Conservation (phyloP, 2,797 vertebrate species). For the Neostethus bicornis region DNA sequence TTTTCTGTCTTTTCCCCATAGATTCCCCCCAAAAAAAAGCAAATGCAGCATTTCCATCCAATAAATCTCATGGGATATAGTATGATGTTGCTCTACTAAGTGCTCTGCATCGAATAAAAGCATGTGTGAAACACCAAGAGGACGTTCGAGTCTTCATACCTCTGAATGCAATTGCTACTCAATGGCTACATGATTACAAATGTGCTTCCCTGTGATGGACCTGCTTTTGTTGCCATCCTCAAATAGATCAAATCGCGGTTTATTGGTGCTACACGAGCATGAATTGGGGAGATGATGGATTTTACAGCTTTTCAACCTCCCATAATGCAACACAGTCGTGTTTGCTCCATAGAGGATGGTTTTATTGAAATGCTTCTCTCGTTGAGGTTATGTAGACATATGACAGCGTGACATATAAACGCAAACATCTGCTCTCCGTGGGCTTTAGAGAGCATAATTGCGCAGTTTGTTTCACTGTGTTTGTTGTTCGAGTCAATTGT, state of each 20-base stretch:
- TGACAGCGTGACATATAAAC: conserved; percentile 44
- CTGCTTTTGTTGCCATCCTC: conserved; percentile 23
- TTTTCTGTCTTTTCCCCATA: conserved; percentile 48
- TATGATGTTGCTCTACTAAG: conserved; percentile 20
- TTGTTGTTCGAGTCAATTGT: conserved; percentile 63
- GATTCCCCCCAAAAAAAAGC: conserved; percentile 35
- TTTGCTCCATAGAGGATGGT: conserved; percentile 44
- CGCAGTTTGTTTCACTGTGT: conserved; percentile 51
- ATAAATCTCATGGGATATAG: conserved; percentile 38
- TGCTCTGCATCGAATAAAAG: conserved; percentile 41
- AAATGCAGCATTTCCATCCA: conserved; percentile 33
- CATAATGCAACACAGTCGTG: conserved; percentile 24
- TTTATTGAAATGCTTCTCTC: conserved; percentile 54
- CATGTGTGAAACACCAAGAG: conserved; percentile 39
- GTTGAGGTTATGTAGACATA: conserved; percentile 51
- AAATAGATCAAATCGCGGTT: conserved; percentile 46
- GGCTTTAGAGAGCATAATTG: conserved; percentile 52
- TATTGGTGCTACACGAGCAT: conserved; percentile 34
- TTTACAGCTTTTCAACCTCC: conserved; percentile 34
- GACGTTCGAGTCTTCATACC: conserved; percentile 35
- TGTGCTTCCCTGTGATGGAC: conserved; percentile 30
- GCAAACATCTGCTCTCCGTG: conserved; percentile 48
- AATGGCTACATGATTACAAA: conserved; percentile 11
- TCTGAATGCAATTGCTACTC: conserved; percentile 13
- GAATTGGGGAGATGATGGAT: conserved; percentile 46